phyloP scores from a whole-genome alignment of 2,113 vertebrate genomes.

The Laterallus jamaicensis region DNA sequence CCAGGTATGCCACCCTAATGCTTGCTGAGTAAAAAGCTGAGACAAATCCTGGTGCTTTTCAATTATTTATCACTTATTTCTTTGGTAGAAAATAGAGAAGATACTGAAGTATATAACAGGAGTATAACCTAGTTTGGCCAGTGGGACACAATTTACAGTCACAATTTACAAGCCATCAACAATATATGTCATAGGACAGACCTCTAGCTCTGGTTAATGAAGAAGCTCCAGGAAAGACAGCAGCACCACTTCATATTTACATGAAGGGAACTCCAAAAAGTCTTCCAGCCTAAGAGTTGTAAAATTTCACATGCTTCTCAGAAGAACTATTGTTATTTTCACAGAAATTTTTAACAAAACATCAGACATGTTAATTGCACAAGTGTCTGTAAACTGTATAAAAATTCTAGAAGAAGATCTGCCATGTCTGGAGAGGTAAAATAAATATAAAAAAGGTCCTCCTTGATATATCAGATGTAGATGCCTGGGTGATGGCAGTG shows the following conservation, averaged over 20 bases:
- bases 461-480: fast-evolving
- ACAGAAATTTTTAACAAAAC: background rate
- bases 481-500: fast-evolving
- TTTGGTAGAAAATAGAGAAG: background rate
- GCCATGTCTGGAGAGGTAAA: background rate
- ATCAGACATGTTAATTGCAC: fast-evolving
- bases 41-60: background rate
- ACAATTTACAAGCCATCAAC: background rate
- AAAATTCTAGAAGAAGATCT: background rate
- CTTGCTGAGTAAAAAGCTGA: background rate
- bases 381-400: background rate
- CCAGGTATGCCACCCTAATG: background rate
- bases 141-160: background rate
- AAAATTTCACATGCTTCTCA: background rate
- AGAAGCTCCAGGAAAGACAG: background rate
- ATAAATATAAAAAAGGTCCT: background rate
- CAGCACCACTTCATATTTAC: background rate
- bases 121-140: background rate
- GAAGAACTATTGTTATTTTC: background rate
- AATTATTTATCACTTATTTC: background rate
- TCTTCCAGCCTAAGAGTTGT: background rate
- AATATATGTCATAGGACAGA: background rate
- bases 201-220: background rate
- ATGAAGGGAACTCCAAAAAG: background rate
- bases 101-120: background rate